Evolutionary conservation across 2,113 vertebrate species (phyloP), one percentile per base, ranked within the genome.

Genomic region (Notothenia coriiceps): DNA sequence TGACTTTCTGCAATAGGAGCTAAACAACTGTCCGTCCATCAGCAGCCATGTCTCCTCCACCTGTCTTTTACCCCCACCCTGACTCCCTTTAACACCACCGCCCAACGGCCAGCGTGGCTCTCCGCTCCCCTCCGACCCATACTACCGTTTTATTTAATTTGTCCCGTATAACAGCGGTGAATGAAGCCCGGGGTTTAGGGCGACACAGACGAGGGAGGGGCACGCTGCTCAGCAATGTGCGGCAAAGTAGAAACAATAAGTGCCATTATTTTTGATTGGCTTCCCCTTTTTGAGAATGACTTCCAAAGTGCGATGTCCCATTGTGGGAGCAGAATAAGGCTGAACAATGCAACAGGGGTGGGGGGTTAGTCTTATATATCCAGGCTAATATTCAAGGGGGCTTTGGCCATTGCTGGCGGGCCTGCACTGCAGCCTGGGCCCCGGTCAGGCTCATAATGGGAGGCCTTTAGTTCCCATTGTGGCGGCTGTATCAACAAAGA

Each of bases 121-220:
- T 90, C 81, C 0, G 60, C 90, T 82, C 78, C 78, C 85, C 94
- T 96, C 91, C 92, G 92, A 95, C 95, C 96, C 92, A 94, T 96
- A 94, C 95, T 94, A 96, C 94, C 94, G 97, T 96, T 98, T 99
- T 98, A 99, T 99, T 99, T 99, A 98, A 99, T 99, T 99, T 98
- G 97, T 95, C 96, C 35, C 94, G 95, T 95, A 97, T 97, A 97
- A 98, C 97, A 92, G 97, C 95, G 95, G 94, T 96, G 97, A 98
- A 96, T 96, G 97, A 96, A 96, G 95, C 95, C 94, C 93, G 92
- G 96, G 96, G 96, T 90, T 90, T 90, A 66, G 77, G 82, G 65
- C 81, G 50, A 65, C 65, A 72, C 78, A 59, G 95, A 94, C 94
- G 76, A 96, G 96, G 96, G 95, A 95, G 90, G 89, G 88, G 95